Evolutionary conservation across 2,888 invertebrate species (phyloP).

Genomic region (Phyto melanocephala): DNA sequence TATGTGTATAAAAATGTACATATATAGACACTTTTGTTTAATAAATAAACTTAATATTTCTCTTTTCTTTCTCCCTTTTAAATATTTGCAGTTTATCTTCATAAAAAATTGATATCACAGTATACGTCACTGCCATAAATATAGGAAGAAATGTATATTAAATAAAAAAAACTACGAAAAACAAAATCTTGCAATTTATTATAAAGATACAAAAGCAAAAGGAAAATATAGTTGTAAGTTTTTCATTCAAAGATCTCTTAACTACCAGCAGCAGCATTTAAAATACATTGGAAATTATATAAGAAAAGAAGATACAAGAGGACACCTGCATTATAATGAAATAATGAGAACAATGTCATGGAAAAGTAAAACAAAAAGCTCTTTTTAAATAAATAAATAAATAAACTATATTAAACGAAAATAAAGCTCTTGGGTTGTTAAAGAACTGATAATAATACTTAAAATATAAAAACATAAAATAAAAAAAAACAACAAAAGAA

Average conservation of each 20-base stretch:
- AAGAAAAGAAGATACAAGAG: not conserved
- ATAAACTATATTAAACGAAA: not conserved
- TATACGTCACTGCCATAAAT: slow-evolving; percentile 73
- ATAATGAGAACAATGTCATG: not conserved
- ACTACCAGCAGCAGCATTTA: slow-evolving; percentile 57
- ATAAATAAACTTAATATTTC: slow-evolving; percentile 5
- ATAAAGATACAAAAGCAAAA: slow-evolving; percentile 52
- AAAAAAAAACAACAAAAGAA: slow-evolving; percentile 47
- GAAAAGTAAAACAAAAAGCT: slow-evolving; percentile 33
- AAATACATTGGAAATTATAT: not conserved
- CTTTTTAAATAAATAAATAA: slow-evolving; percentile 53
- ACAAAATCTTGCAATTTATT: slow-evolving; percentile 20
- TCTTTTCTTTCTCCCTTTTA: not conserved
- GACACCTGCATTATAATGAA: slow-evolving; percentile 42
- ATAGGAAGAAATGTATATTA: slow-evolving; percentile 35
- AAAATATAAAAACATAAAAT: slow-evolving; percentile 6
- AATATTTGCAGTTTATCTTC: slow-evolving; percentile 66
- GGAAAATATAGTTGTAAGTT: not conserved
- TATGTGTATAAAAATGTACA: not conserved
- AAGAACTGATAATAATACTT: slow-evolving; percentile 58
- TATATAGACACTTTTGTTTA: not conserved
- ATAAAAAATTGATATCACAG: slow-evolving; percentile 71
- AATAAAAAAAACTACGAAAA: slow-evolving; percentile 22
- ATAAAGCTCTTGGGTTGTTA: slow-evolving; percentile 65
- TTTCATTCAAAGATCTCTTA: slow-evolving; percentile 21